A percentile compares a stretch with the other conserved stretches of the same genome.
phyloP scores from a whole-genome alignment of 2,113 vertebrate species.

The Psophia crepitans region DNA sequence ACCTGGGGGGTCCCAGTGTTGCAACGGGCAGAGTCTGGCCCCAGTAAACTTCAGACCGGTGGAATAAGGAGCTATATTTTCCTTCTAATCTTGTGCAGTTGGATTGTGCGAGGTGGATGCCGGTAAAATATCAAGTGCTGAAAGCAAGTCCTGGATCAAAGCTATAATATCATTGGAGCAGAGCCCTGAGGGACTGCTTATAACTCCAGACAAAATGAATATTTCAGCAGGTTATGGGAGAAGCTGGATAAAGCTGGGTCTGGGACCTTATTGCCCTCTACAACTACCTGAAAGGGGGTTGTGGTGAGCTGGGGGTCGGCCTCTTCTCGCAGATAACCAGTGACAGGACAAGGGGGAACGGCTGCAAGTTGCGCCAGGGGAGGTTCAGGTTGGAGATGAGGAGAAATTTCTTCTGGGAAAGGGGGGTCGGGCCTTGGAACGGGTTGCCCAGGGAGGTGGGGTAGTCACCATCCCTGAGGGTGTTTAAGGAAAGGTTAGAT shows the following conservation, averaged over 20 bases:
- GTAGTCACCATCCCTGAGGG: too few relatives aligned
- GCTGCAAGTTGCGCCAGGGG: too few relatives aligned
- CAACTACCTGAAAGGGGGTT: too few relatives aligned
- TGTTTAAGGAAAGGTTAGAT: too few relatives aligned
- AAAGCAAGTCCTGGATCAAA: neutral
- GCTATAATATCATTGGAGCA: accelerated
- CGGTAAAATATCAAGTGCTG: neutral
- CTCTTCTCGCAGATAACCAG: too few relatives aligned
- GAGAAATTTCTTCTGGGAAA: too few relatives aligned
- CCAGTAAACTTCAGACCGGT: neutral
- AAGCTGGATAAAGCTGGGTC: neutral
- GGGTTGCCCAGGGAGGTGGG: too few relatives aligned
- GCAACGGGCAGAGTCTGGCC: neutral
- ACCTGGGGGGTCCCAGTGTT: neutral
- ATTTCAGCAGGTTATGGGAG: neutral
- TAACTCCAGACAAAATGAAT: neutral
- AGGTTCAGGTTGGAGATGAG: too few relatives aligned
- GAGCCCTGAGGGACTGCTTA: neutral
- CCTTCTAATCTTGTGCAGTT: neutral
- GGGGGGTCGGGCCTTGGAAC: too few relatives aligned
- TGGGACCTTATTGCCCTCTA: too few relatives aligned
- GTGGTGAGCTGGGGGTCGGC: too few relatives aligned
- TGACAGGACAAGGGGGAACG: too few relatives aligned
- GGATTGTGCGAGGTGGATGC: neutral
- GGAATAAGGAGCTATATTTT: neutral